Base-by-base conservation (phyloP, 2,888 invertebrate genomes). In the Perdita meconis region DNA sequence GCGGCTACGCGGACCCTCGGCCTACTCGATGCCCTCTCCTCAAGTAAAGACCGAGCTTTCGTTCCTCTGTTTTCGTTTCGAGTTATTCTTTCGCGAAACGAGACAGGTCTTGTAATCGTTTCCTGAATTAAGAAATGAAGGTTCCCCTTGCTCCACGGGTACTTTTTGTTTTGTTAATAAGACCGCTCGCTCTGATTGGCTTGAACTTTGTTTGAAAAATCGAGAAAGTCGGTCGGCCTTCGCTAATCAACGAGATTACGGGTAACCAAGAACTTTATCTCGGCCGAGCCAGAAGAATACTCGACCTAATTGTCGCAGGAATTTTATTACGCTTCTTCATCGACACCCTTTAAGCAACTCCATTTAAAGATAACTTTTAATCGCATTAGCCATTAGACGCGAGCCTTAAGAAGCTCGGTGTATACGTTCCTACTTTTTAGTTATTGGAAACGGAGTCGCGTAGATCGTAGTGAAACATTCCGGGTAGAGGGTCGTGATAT, bases 261-360 rank as follows among this genome's bases (percentile, higher is more conserved):
- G 57, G 66, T 53, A 68, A 63, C 66, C 34, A 34, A 60, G 30
- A 74, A 69, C 51, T 59, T 36, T 22, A 51, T 74, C 56, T 74
- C 66, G 59, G 36, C 10, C 8, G 36, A 16, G n/a, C 19, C n/a
- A 42, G 13, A 12, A 50, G 24, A 63, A 57, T 50, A 56, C 47
- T 61, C 51, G 4, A 59, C 26, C 36, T 30, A 60, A 53, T 68
- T 66, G 55, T 38, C 69, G 16, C 44, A 69, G 42, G 13, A 26
- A 79, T 63, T 59, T 59, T n/a, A 16, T 34, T 26, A 26, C 34
- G 10, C 22, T n/a, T 2, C 24, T 16, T 4, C 22, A 8, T 50
- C n/a, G 16, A 34, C 38, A 36, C 22, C 26, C 40, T 26, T 19
- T 26, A 24, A 64, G 36, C 38, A 19, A 22, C 56, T n/a, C n/a